Evolutionary conservation across 2,113 vertebrate genomes (phyloP).

Genomic region (Oncorhynchus mykiss): DNA sequence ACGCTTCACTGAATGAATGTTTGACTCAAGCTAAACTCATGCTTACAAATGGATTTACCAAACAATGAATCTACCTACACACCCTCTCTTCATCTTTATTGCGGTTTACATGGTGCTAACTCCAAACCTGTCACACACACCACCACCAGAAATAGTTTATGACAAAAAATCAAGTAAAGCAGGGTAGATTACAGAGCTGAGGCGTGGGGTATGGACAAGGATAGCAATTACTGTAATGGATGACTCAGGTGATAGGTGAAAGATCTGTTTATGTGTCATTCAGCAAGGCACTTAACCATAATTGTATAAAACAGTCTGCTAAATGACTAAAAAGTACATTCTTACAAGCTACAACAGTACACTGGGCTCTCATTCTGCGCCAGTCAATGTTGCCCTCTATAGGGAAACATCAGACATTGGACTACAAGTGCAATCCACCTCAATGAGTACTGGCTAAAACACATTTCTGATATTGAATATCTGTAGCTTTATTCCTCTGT

Average conservation of each 20-base stretch:
- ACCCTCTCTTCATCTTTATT: constrained; percentile 18
- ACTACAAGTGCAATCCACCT: not conserved
- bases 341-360: not conserved
- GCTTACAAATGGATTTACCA: constrained; percentile 12
- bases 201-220: not conserved
- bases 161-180: not conserved
- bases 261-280: not conserved
- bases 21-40: not conserved
- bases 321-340: not conserved
- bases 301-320: too few relatives aligned
- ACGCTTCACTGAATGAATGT: not conserved
- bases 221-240: not conserved
- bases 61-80: constrained; percentile 1
- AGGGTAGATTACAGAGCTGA: not conserved
- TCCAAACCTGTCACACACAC: constrained; percentile 28
- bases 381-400: not conserved
- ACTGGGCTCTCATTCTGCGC: not conserved
- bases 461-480: not conserved
- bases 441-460: not conserved
- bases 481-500: not conserved
- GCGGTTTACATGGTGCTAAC: constrained; percentile 34
- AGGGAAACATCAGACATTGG: not conserved
- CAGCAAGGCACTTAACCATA: too few relatives aligned
- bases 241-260: not conserved
- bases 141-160: not conserved